Percentiles rank a stretch among this genome's conserved stretches.
phyloP scores from a whole-genome alignment of 2,113 vertebrate genomes.

The Eulemur macaco region DNA sequence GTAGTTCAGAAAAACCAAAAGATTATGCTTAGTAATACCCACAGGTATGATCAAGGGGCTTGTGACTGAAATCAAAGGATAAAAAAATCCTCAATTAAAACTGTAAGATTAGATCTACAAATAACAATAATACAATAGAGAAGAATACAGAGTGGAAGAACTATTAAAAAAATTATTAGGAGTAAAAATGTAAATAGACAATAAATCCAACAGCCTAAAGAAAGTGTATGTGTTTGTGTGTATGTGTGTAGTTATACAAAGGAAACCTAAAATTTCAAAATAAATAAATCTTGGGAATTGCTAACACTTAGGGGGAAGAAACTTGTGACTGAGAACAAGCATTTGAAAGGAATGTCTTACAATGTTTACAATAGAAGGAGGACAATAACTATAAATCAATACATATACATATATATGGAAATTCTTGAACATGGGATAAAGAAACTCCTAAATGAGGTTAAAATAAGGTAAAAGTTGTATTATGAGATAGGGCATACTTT shows the following conservation, averaged over 20 bases:
- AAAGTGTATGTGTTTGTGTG: neutral
- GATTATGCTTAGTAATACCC: neutral
- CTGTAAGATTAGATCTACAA: neutral
- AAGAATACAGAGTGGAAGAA: neutral
- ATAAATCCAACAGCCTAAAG: neutral
- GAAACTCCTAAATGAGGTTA: neutral
- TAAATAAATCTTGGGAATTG: neutral
- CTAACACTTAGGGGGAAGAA: neutral
- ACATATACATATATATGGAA: neutral
- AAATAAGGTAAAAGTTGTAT: neutral
- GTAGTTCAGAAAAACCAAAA: neutral
- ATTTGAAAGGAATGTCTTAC: neutral
- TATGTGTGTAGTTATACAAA: neutral
- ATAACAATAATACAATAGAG: neutral
- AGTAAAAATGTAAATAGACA: neutral
- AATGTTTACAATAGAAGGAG: neutral
- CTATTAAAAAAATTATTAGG: neutral
- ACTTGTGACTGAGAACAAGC: neutral
- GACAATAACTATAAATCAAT: neutral
- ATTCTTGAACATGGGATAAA: neutral
- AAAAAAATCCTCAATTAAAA: neutral
- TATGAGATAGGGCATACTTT: neutral
- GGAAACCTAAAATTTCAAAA: conserved; percentile 28
- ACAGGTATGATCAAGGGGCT: neutral
- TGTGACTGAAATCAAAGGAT: neutral